A percentile compares a stretch with the other conserved stretches of the same genome.
phyloP scores from a whole-genome alignment of 1,140 invertebrate species.

The Galendromus occidentalis region DNA sequence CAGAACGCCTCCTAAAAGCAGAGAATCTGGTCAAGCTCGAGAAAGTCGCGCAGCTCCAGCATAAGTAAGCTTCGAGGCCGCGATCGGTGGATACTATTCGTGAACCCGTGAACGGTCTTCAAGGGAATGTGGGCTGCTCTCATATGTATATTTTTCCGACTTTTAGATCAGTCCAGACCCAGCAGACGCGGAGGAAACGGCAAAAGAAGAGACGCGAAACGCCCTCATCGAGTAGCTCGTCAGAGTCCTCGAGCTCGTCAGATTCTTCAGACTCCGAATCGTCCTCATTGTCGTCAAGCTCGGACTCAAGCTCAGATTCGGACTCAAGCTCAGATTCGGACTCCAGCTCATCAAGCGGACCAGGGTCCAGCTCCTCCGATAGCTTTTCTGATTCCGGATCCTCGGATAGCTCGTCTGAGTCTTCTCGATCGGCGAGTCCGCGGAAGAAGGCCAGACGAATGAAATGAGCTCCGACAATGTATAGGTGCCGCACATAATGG shows the following conservation, averaged over 20 bases:
- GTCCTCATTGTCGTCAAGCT: neutral
- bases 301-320: neutral
- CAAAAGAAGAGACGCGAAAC: neutral
- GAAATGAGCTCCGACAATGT: too few relatives aligned
- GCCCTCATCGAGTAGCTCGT: neutral
- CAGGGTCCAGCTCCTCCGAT: too few relatives aligned
- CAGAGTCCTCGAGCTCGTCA: neutral
- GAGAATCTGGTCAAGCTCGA: conserved; percentile 27
- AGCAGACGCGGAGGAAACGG: neutral
- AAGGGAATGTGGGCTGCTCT: neutral
- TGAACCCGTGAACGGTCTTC: neutral
- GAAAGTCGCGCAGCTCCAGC: neutral
- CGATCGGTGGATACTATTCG: neutral
- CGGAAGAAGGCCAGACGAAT: too few relatives aligned
- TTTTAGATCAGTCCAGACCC: neutral
- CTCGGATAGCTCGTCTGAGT: too few relatives aligned
- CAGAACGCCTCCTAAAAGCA: conserved; percentile 50
- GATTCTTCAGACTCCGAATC: neutral
- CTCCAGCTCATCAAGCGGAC: too few relatives aligned
- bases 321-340: neutral
- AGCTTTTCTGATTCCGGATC: too few relatives aligned
- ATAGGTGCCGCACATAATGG: too few relatives aligned
- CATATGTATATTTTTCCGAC: neutral
- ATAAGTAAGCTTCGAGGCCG: neutral
- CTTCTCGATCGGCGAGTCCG: too few relatives aligned